Evolutionary conservation across 1,140 invertebrate genomes (phyloP).

Genomic region (Philotrypesis tridentata): DNA sequence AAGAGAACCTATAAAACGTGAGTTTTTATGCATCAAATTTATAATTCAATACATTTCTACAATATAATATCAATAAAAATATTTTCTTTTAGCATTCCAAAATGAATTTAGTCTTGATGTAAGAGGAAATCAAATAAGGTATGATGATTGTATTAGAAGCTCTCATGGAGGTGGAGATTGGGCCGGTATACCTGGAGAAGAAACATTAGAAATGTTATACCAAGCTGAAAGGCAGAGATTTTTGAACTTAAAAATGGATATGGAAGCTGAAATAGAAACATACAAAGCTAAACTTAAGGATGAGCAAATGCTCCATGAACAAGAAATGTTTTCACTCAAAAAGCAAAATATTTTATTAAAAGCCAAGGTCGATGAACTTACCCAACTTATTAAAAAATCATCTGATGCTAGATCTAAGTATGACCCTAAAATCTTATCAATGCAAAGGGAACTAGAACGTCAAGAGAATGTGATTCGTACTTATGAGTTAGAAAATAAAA

Average conservation of each 20-base stretch:
- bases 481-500: conserved; percentile 69
- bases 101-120: conserved; percentile 28
- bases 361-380: conserved; percentile 65
- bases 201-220: conserved; percentile 63
- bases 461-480: conserved; percentile 66
- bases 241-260: conserved; percentile 62
- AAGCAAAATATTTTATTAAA: conserved; percentile 71
- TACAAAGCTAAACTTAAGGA: conserved; percentile 68
- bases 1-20: conserved; percentile 33
- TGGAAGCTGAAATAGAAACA: conserved; percentile 65
- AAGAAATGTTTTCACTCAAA: conserved; percentile 67
- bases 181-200: conserved; percentile 53
- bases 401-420: conserved; percentile 48
- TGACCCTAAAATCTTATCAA: conserved; percentile 56
- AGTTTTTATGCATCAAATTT: not conserved
- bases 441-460: conserved; percentile 67
- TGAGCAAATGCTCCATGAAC: conserved; percentile 66
- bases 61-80: not conserved
- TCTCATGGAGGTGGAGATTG: conserved; percentile 61
- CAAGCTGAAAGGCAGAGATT: conserved; percentile 68
- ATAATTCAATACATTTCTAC: not conserved
- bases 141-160: conserved; percentile 48
- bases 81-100: conserved; percentile 18
- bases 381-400: conserved; percentile 55
- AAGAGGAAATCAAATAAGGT: conserved; percentile 48